phyloP scores from a whole-genome alignment of 2,888 invertebrate genomes.

The Lamellibrachia columna region DNA sequence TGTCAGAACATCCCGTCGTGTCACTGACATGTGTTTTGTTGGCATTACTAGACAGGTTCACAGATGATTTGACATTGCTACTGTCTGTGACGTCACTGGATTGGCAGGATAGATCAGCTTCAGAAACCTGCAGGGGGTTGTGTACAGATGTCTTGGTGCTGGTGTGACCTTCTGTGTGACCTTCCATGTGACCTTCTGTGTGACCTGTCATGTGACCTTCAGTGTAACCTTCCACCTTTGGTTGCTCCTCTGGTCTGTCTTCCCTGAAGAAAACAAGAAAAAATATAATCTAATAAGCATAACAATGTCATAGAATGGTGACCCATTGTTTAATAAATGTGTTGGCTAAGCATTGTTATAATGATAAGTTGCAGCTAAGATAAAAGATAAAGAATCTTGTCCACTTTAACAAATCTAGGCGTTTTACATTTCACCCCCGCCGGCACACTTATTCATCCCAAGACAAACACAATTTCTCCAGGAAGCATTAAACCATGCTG shows the following conservation, averaged over 20 bases:
- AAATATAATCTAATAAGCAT: no score
- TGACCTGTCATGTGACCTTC: background rate
- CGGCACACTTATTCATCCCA: no score
- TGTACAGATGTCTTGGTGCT: background rate
- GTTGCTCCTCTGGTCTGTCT: constrained; percentile 1
- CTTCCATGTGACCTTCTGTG: background rate
- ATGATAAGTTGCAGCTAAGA: no score
- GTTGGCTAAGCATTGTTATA: no score
- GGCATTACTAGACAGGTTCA: background rate
- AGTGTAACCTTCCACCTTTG: background rate
- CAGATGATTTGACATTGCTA: background rate
- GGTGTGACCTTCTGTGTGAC: background rate
- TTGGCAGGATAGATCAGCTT: background rate
- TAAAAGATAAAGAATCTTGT: no score
- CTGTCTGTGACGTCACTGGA: background rate
- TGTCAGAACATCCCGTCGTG: background rate
- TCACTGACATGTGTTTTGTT: background rate
- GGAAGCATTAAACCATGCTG: no score
- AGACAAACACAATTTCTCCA: no score
- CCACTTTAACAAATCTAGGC: no score
- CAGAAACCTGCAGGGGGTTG: background rate
- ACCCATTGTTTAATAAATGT: no score
- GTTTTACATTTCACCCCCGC: no score
- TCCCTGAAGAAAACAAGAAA: background rate
- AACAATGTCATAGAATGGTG: no score